These are phyloP conservation scores for Argynnis bischoffii DNA, from an alignment of 2,888 invertebrate genomes.

Conservation along the genomic window DNA sequence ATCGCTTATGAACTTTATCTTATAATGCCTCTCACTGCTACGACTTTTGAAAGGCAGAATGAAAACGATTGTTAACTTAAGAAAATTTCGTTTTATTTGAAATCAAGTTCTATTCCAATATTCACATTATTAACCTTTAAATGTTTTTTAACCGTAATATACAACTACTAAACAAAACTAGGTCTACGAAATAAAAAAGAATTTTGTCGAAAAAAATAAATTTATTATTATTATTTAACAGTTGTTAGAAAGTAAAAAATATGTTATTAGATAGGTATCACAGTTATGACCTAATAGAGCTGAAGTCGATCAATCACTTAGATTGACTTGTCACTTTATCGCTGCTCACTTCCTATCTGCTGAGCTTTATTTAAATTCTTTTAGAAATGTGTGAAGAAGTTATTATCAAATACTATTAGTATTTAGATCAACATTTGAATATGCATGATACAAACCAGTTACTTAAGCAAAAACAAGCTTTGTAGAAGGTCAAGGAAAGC, in stretches of 20 bases:
- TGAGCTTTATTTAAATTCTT: conserved; percentile 25
- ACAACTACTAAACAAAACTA: too few species aligned
- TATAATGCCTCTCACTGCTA: not conserved
- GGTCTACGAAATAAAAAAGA: too few species aligned
- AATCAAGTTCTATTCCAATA: too few species aligned
- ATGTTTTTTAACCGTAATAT: too few species aligned
- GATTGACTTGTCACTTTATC: conserved; percentile 40
- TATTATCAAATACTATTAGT: conserved; percentile 9
- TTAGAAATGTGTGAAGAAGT: conserved; percentile 13
- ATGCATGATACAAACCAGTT: not conserved
- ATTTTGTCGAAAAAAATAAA: not conserved
- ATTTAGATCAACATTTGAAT: conserved; percentile 4
- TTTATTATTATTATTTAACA: conserved; percentile 6
- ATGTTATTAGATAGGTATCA: conserved; percentile 28
- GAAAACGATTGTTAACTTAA: too few species aligned
- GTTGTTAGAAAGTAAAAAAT: conserved; percentile 24
- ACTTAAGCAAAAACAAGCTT: not conserved
- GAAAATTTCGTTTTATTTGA: too few species aligned
- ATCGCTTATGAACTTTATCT: conserved; percentile 32
- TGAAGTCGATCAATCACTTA: conserved; percentile 36
- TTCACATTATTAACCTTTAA: too few species aligned
- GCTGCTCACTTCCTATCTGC: conserved; percentile 34
- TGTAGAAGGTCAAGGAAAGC: conserved; percentile 2
- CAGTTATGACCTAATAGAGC: conserved; percentile 31
- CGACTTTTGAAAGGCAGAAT: not conserved